Percentiles rank a stretch among this genome's conserved stretches.
Evolutionary conservation across 2,888 invertebrate genomes (phyloP).

Genomic region (Ophion costatus): DNA sequence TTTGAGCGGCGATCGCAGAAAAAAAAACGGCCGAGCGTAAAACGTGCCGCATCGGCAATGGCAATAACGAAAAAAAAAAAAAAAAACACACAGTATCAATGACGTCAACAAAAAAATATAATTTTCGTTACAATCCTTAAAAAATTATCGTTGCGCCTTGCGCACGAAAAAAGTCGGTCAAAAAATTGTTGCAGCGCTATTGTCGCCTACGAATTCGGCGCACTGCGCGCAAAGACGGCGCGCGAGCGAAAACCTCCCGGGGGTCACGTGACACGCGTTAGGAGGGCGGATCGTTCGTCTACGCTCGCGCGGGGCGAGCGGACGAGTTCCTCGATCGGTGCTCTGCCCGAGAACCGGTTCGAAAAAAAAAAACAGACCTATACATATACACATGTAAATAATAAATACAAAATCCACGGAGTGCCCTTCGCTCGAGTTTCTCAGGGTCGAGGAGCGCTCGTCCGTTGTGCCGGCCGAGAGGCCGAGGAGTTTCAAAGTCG

Average conservation of each 20-base stretch:
- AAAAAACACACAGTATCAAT: neutral
- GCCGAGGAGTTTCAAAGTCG: neutral
- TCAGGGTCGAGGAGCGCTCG: slow-evolving; percentile 46
- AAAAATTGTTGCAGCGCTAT: slow-evolving; percentile 10
- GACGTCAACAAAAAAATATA: too few relatives aligned
- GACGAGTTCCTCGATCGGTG: slow-evolving; percentile 36
- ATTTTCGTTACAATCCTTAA: neutral
- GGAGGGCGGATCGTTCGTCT: slow-evolving; percentile 41
- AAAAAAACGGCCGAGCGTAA: slow-evolving; percentile 1
- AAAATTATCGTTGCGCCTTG: slow-evolving; percentile 31
- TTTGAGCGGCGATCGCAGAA: neutral
- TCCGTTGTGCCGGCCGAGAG: neutral
- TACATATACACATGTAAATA: neutral
- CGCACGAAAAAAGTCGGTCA: neutral
- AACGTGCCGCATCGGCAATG: neutral
- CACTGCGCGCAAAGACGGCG: slow-evolving; percentile 18
- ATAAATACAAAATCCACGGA: slow-evolving; percentile 25
- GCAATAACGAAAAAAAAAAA: neutral
- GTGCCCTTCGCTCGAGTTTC: slow-evolving; percentile 61
- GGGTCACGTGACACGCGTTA: slow-evolving; percentile 39
- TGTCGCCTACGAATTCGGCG: neutral
- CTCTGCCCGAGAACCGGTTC: slow-evolving; percentile 65
- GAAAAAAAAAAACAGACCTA: slow-evolving; percentile 8
- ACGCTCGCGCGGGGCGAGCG: slow-evolving; percentile 52
- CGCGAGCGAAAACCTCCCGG: slow-evolving; percentile 23